These are phyloP conservation scores for Zelleria hepariella DNA, from an alignment of 2,888 invertebrate species.

Conservation along the genomic window DNA sequence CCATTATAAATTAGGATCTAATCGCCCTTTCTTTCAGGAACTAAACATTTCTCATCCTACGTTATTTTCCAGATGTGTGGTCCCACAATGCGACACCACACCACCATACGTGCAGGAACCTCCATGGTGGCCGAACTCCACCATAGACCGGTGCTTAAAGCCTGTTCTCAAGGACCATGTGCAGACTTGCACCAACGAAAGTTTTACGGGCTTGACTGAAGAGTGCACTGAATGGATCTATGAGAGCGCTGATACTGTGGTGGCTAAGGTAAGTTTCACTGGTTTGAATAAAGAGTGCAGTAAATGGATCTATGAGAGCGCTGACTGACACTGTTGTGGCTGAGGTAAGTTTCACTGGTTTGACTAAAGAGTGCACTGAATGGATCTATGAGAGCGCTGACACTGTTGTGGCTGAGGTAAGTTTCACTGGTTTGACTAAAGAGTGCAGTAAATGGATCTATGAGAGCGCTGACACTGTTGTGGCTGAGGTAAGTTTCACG, in stretches of 20 bases:
- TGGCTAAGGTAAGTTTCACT: slow-evolving; percentile 34
- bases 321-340: neutral
- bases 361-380: no score
- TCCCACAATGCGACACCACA: slow-evolving; percentile 40
- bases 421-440: neutral
- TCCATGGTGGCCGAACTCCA: slow-evolving; percentile 43
- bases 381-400: neutral
- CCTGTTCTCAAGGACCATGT: slow-evolving; percentile 26
- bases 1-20: no score
- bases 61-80: slow-evolving; percentile 31
- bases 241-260: slow-evolving; percentile 40
- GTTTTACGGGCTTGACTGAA: slow-evolving; percentile 26
- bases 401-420: neutral
- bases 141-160: slow-evolving; percentile 32
- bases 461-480: no score
- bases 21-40: no score
- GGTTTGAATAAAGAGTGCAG: neutral
- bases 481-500: no score
- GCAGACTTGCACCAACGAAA: slow-evolving; percentile 25
- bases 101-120: slow-evolving; percentile 15
- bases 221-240: slow-evolving; percentile 45
- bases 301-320: neutral
- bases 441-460: neutral
- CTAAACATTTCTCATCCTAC: no score
- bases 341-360: no score